These are phyloP conservation scores for Gryllus longicercus DNA, from an alignment of 2,888 invertebrate species.

Conservation along the genomic window DNA sequence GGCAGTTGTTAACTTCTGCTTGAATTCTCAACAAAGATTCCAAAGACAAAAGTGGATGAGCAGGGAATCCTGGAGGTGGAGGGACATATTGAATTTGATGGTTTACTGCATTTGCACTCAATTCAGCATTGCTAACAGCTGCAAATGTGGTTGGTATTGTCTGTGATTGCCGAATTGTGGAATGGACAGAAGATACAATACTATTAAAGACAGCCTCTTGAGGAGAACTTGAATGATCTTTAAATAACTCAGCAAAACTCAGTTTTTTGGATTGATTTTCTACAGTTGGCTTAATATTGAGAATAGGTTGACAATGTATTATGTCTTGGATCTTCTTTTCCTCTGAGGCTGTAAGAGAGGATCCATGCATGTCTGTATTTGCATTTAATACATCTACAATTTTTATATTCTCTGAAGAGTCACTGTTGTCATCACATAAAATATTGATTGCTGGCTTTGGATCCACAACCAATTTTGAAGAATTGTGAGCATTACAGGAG, in stretches of 20 bases:
- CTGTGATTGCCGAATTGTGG: background rate
- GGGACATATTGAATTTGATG: background rate
- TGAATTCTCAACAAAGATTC: background rate
- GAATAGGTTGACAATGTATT: background rate
- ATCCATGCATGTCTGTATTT: background rate
- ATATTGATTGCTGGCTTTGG: background rate
- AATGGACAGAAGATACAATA: background rate
- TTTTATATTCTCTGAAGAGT: background rate
- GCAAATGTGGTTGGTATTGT: background rate
- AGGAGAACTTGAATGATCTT: background rate
- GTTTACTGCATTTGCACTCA: background rate
- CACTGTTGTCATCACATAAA: background rate
- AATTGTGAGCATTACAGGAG: too few relatives aligned
- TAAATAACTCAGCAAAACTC: constrained; percentile 8
- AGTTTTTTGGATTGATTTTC: background rate
- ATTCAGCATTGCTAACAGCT: background rate
- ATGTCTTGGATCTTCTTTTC: background rate
- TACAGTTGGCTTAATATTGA: background rate
- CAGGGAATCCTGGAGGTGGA: constrained; percentile 10
- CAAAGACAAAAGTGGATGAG: background rate
- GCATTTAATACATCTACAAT: background rate
- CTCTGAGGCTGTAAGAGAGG: too few relatives aligned
- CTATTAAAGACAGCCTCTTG: background rate
- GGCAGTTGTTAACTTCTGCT: background rate
- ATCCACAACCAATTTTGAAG: background rate